These are phyloP conservation scores for Euplagia quadripunctaria DNA, from an alignment of 2,888 invertebrate genomes.

Conservation along the genomic window DNA sequence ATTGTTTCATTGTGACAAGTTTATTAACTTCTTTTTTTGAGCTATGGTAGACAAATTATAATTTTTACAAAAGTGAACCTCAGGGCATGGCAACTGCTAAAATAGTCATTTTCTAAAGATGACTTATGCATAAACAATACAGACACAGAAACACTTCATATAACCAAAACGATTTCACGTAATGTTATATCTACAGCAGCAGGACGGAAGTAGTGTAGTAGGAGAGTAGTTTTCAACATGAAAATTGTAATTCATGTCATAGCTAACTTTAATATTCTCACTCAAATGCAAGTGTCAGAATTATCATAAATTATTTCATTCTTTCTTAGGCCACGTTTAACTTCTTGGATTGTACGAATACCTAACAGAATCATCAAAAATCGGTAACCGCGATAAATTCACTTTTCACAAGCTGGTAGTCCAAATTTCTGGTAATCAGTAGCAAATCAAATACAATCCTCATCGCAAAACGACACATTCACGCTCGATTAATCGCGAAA, in stretches of 20 bases:
- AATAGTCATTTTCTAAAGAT: too few species aligned
- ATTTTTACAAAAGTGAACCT: too few species aligned
- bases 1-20: not conserved
- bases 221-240: not conserved
- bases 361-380: constrained; percentile 16
- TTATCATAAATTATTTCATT: not conserved
- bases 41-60: too few species aligned
- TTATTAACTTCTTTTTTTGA: too few species aligned
- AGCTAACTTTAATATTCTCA: not conserved
- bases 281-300: not conserved
- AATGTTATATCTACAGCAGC: not conserved
- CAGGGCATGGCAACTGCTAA: too few species aligned
- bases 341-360: not conserved
- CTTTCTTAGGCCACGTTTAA: not conserved
- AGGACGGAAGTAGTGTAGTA: not conserved
- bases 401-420: constrained; percentile 30
- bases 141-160: too few species aligned
- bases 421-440: constrained; percentile 34
- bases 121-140: too few species aligned
- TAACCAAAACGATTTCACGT: too few species aligned
- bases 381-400: constrained; percentile 33
- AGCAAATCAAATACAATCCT: constrained; percentile 35
- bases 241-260: not conserved
- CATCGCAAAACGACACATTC: constrained; percentile 55
- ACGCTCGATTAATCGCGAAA: constrained; percentile 60